phyloP scores from a whole-genome alignment of 64 coral and sea anemone species.

The Pocillopora verrucosa region DNA sequence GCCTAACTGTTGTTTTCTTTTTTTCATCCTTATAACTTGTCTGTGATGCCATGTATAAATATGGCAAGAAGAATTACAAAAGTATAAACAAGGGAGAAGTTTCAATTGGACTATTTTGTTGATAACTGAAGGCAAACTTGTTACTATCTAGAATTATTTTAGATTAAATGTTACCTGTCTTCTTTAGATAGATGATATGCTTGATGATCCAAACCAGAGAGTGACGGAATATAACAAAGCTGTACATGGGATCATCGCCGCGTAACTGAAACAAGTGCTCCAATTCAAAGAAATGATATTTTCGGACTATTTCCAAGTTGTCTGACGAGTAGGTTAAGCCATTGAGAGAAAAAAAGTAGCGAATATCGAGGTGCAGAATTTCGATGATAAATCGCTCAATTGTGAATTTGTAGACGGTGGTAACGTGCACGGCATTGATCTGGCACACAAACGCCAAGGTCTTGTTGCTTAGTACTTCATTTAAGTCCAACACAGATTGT shows the following conservation, averaged over 20 bases:
- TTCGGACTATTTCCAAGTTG: background rate
- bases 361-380: background rate
- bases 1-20: no score
- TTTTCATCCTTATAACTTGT: no score
- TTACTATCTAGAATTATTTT: no score
- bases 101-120: no score
- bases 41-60: no score
- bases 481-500: conserved; percentile 4
- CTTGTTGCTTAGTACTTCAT: background rate
- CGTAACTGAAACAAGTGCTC: conserved; percentile 14
- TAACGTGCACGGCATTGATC: conserved; percentile 12
- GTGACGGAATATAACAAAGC: conserved; percentile 12
- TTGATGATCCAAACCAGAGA: conserved; percentile 10
- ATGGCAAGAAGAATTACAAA: no score
- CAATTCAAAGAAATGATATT: background rate
- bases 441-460: conserved; percentile 18
- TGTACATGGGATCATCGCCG: background rate
- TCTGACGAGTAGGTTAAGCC: background rate
- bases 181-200: background rate
- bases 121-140: background rate
- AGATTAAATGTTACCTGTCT: background rate
- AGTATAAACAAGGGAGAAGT: no score
- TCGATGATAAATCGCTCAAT: conserved; percentile 9
- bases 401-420: conserved; percentile 11
- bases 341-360: background rate